These are phyloP conservation scores for Apeira syringaria DNA, from an alignment of 2,888 invertebrate genomes.

Conservation along the genomic window DNA sequence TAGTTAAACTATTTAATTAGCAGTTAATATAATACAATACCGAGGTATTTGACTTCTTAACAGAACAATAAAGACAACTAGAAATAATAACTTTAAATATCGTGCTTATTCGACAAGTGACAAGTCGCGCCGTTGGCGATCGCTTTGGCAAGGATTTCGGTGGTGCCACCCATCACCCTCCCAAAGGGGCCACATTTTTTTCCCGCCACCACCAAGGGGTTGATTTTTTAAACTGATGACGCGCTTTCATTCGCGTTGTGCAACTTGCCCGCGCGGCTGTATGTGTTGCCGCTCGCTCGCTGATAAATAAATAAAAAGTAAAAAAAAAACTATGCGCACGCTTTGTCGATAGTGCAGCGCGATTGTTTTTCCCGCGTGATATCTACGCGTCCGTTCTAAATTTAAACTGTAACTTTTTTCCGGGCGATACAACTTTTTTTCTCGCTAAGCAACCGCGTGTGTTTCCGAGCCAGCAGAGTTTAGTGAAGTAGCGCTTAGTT, in stretches of 20 bases:
- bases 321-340: conserved; percentile 57
- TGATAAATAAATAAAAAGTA: conserved; percentile 77
- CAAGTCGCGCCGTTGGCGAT: conserved; percentile 77
- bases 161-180: conserved; percentile 72
- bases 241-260: conserved; percentile 84
- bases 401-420: conserved; percentile 40
- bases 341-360: conserved; percentile 76
- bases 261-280: conserved; percentile 82
- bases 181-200: conserved; percentile 70
- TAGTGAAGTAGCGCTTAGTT: conserved; percentile 28
- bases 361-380: conserved; percentile 67
- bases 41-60: too few species aligned
- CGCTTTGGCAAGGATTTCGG: conserved; percentile 82
- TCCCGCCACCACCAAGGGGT: conserved; percentile 80
- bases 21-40: too few species aligned
- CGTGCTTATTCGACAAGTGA: conserved; percentile 82
- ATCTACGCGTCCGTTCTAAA: conserved; percentile 65
- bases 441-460: conserved; percentile 29
- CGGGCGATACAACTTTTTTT: conserved; percentile 29
- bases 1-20: too few species aligned
- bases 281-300: conserved; percentile 64
- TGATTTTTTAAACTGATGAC: conserved; percentile 85
- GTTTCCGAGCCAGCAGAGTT: conserved; percentile 18
- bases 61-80: conserved; percentile 26
- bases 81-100: conserved; percentile 78